phyloP scores from a whole-genome alignment of 2,113 vertebrate genomes.

The Petaurus breviceps region DNA sequence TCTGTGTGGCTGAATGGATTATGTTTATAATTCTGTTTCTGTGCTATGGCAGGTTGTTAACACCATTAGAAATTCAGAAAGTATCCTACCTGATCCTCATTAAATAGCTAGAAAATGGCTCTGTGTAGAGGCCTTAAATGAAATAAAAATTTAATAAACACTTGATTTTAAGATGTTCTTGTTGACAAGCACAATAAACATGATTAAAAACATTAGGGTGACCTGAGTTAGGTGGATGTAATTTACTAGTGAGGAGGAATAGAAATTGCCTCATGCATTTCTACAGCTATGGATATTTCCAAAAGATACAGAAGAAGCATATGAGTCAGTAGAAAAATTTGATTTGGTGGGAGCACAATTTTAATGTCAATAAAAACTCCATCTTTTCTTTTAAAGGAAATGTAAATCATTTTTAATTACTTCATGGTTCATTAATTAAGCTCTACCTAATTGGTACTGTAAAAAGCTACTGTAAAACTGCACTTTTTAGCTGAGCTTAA shows the following conservation, averaged over 20 bases:
- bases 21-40: constrained; percentile 32
- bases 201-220: constrained; percentile 47
- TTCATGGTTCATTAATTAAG: constrained; percentile 24
- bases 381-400: constrained; percentile 34
- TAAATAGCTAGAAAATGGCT: constrained; percentile 33
- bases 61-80: constrained; percentile 31
- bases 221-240: constrained; percentile 3
- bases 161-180: constrained; percentile 50
- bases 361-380: constrained; percentile 55
- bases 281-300: constrained; percentile 20
- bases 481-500: neutral
- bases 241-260: neutral
- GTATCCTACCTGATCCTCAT: constrained; percentile 39
- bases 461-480: constrained; percentile 27
- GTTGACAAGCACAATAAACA: constrained; percentile 46
- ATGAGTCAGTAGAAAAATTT: constrained; percentile 23
- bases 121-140: constrained; percentile 9
- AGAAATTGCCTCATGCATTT: constrained; percentile 4
- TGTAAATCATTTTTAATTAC: constrained; percentile 55
- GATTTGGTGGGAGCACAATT: constrained; percentile 37
- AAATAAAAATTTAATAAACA: constrained; percentile 42
- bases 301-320: constrained; percentile 1
- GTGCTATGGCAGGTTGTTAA: constrained; percentile 8
- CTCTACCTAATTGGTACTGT: constrained; percentile 22
- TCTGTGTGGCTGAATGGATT: constrained; percentile 13